These are phyloP conservation scores for Papilio elwesi DNA, from an alignment of 2,888 invertebrate genomes.

Conservation along the genomic window DNA sequence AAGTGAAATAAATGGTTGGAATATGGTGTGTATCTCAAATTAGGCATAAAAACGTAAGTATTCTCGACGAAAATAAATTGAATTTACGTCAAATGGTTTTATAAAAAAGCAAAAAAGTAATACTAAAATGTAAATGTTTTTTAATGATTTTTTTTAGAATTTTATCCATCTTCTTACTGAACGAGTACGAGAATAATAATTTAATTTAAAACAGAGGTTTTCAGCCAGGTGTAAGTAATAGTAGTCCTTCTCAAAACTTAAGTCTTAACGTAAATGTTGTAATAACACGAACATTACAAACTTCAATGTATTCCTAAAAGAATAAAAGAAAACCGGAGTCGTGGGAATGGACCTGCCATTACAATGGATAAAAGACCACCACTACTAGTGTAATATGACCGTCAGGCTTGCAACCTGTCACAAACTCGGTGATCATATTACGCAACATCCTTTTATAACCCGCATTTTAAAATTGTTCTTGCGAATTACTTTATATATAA, in stretches of 20 bases:
- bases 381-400: constrained; percentile 24
- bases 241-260: neutral
- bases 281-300: neutral
- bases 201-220: neutral
- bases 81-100: neutral
- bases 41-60: neutral
- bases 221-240: neutral
- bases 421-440: constrained; percentile 20
- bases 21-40: neutral
- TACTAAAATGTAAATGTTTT: neutral
- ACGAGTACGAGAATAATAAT: neutral
- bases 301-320: constrained; percentile 5
- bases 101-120: neutral
- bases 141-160: too few species aligned
- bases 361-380: constrained; percentile 26
- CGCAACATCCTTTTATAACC: constrained; percentile 20
- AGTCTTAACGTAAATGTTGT: neutral
- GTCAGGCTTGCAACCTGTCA: constrained; percentile 17
- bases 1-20: too few species aligned
- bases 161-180: neutral
- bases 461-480: constrained; percentile 7
- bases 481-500: neutral
- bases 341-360: constrained; percentile 32
- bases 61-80: neutral
- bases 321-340: constrained; percentile 11